Conservation (phyloP, 2,113 vertebrate genomes). For the Oryzias curvinotus region DNA sequence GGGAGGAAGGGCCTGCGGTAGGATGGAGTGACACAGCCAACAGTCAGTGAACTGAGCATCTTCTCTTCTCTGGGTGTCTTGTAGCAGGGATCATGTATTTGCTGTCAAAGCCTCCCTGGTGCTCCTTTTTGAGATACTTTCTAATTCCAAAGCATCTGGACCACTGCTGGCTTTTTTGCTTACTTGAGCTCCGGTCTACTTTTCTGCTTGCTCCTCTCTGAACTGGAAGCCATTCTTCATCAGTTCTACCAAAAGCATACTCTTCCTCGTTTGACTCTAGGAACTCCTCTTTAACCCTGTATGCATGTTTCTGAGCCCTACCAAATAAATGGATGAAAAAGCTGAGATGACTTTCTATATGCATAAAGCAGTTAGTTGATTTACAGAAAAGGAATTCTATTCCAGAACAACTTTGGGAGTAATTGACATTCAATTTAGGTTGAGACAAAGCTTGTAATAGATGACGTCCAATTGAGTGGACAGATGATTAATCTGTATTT, state of each 20-base stretch:
- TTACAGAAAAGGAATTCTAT: background rate
- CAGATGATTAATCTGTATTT: background rate
- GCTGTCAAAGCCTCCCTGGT: no score
- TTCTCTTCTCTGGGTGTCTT: no score
- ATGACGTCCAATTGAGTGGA: constrained; percentile 7
- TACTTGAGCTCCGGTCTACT: background rate
- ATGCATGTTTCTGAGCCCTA: background rate
- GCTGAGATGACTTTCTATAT: background rate
- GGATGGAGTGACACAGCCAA: no score
- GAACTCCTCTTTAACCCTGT: background rate
- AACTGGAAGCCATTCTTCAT: background rate
- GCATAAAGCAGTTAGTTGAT: no score
- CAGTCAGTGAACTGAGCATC: no score
- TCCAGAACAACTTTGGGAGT: background rate
- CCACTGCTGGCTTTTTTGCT: background rate
- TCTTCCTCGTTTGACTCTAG: background rate
- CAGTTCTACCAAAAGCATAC: background rate
- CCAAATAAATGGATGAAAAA: background rate
- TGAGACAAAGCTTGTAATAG: background rate
- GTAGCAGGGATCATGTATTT: no score
- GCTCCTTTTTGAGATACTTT: no score
- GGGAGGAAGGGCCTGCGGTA: no score
- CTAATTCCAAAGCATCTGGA: no score
- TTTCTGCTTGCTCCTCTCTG: background rate
- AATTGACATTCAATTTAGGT: background rate